Evolutionary conservation across 1,140 invertebrate genomes (phyloP).

Genomic region (Maniola jurtina): DNA sequence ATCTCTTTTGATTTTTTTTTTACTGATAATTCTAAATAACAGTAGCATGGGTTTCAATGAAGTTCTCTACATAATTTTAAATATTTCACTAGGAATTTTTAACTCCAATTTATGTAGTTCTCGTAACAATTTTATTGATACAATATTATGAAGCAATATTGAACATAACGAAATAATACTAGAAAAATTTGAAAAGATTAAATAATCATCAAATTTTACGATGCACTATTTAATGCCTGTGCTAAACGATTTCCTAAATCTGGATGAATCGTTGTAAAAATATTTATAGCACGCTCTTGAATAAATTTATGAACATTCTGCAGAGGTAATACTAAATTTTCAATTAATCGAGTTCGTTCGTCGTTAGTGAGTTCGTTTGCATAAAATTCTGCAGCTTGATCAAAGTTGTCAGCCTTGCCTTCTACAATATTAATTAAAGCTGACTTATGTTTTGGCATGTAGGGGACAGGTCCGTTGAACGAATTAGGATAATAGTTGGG

Average conservation of each 20-base stretch:
- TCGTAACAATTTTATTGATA: too few species aligned
- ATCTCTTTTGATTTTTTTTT: too few species aligned
- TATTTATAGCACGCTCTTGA: constrained; percentile 86
- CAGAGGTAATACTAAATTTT: constrained; percentile 90
- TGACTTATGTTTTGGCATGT: constrained; percentile 68
- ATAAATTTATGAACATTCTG: constrained; percentile 88
- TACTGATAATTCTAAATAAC: too few species aligned
- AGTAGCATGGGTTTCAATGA: too few species aligned
- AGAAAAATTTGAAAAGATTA: too few species aligned
- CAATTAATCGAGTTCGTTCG: constrained; percentile 85
- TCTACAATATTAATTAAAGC: constrained; percentile 73
- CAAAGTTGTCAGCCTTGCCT: constrained; percentile 89
- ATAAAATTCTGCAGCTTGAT: constrained; percentile 90
- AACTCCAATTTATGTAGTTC: too few species aligned
- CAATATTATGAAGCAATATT: too few species aligned
- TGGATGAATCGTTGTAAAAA: constrained; percentile 84
- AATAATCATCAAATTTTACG: too few species aligned
- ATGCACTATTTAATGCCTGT: constrained; percentile 71
- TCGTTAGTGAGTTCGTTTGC: constrained; percentile 86
- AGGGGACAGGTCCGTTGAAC: constrained; percentile 87
- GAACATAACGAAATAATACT: too few species aligned
- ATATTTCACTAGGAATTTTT: too few species aligned
- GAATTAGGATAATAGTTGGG: constrained; percentile 98
- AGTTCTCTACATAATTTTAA: too few species aligned
- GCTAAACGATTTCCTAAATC: constrained; percentile 83